Conservation (phyloP, 2,888 invertebrate genomes). For the Gari tellinella region DNA sequence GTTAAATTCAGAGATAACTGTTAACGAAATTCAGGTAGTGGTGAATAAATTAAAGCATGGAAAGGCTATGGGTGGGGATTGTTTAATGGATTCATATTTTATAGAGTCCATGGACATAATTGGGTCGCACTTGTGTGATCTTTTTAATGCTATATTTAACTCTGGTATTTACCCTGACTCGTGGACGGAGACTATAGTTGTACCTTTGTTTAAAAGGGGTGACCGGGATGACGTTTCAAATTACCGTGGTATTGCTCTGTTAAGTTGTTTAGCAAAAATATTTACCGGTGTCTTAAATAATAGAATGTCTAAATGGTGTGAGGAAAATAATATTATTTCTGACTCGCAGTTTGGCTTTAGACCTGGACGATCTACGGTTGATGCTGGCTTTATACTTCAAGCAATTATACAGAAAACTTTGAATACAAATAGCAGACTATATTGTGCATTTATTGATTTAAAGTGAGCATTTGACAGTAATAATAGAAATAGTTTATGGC, state of each 20-base stretch:
- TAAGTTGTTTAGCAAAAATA: constrained; percentile 19
- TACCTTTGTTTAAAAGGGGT: constrained; percentile 18
- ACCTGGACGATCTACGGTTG: constrained; percentile 6
- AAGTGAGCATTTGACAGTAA: constrained; percentile 13
- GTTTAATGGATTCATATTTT: constrained; percentile 11
- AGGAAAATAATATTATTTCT: constrained; percentile 9
- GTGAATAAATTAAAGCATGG: neutral
- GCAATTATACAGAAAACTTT: neutral
- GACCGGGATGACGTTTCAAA: constrained; percentile 6
- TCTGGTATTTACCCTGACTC: constrained; percentile 12
- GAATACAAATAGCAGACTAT: neutral
- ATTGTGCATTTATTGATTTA: constrained; percentile 18
- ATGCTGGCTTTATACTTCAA: neutral
- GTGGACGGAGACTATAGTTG: constrained; percentile 17
- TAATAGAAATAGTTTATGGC: constrained; percentile 16
- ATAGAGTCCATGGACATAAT: constrained; percentile 9
- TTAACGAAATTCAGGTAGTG: neutral
- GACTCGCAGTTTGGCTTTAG: constrained; percentile 20
- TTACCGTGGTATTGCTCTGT: constrained; percentile 16
- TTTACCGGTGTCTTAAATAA: constrained; percentile 25
- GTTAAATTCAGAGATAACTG: neutral
- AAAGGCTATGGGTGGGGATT: constrained; percentile 4
- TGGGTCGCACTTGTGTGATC: constrained; percentile 3
- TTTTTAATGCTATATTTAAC: constrained; percentile 11
- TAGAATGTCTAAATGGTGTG: constrained; percentile 9